Base-by-base conservation (phyloP, 2,888 invertebrate species). In the Prenolepis imparis region DNA sequence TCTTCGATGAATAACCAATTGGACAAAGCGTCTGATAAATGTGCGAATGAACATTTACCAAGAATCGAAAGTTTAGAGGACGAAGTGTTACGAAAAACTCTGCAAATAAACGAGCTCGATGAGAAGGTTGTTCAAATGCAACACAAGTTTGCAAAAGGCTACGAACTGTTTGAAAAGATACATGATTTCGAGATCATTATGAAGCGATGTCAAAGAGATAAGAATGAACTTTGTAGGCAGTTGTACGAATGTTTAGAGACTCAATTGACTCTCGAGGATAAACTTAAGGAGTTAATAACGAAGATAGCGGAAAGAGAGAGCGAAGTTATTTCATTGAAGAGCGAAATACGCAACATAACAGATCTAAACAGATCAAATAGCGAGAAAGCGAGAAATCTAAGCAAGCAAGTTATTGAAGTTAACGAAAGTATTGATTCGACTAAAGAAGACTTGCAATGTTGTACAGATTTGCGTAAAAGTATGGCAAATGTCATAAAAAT, bases 51-150 rank as follows among this genome's bases (percentile, higher is more conserved):
- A 41, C 91, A 92, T 21, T 73, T 91, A 9, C 82, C 89, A 2
- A 90, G 88, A 70, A 91, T 94, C 21, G 87, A 90, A 24, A 82
- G 84, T 36, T 68, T 93, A 41, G 90, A 92, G 57, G 83, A 82
- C 18, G 90, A 92, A 55, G 67, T 92, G 21, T 72, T 41, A 1
- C 66, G 44, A 1, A 92, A 92, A 59, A 85, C 55, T 55, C n/a
- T 74, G 12, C 84, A 66, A 1, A 82, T 92, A 52, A 67, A 74
- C 21, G 78, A 91, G 41, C 72, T 92, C 24, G 74, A 86, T 11
- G 72, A 74, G 41, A 88, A 88, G 84, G 74, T 92, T 44, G 41
- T 32, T 0, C 55, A 86, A 21, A 67, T 83, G 5, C 85, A 90
- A 75, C 66, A 75, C 5, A 92, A 92, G 81, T 77, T 88, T 0